Base-by-base conservation (phyloP, 2,797 vertebrate species). In the Phrynocephalus forsythii region DNA sequence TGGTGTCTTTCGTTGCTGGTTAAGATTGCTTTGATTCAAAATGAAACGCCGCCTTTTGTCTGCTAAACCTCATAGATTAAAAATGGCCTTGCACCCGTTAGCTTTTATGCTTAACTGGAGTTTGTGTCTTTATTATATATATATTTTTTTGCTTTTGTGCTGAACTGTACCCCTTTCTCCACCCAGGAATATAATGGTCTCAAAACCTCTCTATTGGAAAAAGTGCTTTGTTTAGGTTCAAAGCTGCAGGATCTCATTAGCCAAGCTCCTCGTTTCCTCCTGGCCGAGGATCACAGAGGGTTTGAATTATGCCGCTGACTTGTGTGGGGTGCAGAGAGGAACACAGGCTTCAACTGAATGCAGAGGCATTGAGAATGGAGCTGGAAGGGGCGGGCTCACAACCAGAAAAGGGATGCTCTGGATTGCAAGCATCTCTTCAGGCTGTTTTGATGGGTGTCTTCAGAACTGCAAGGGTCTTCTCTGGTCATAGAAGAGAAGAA, bases 321-420 rank as follows among this genome's bases (percentile, higher is more conserved):
- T 92, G 89, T 38, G 82, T 79, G 88, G 75, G 50, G 69, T 73
- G 92, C 89, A 66, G 88, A 79, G 52, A 79, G 89, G 71, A 86
- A 83, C 79, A 15, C 28, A 16, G 4, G 66, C 0, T 88, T 82
- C 73, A 86, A 87, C 1, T 80, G 90, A 66, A 28, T 86, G 24
- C 72, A 67, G 83, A 68, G 66, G 5, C 68, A 66, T 48, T 85
- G 77, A 82, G 80, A 18, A 52, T 79, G 1, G 20, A 86, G 28
- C 72, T 91, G 30, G 82, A 86, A 38, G 30, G 85, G 87, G 76
- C n/a, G 86, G 0, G 28, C 44, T 77, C 8, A 18, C 69, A 5
- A 33, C 16, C 28, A 67, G 79, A 82, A 76, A 82, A 52, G 26
- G 18, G 8, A 76, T 68, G 15, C 28, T 5, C 4, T 44, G 75